Percentiles rank a stretch among this genome's conserved stretches.
phyloP scores from a whole-genome alignment of 2,797 vertebrate genomes.

The Graptemys geographica region DNA sequence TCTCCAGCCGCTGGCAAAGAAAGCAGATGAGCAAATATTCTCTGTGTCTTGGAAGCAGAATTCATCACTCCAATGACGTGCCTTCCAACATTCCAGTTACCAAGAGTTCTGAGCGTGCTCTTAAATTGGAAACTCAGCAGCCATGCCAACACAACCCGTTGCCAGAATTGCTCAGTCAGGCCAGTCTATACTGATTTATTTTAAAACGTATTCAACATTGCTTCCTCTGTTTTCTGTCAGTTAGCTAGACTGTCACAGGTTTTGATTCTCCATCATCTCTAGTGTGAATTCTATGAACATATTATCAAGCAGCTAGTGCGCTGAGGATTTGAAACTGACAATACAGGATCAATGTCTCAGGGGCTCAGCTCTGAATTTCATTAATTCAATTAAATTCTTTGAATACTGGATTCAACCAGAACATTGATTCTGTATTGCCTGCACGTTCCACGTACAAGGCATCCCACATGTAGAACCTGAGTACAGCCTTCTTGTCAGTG shows the following conservation, averaged over 20 bases:
- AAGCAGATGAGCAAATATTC: conserved; percentile 76
- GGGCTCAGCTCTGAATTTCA: conserved; percentile 77
- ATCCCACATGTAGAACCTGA: conserved; percentile 46
- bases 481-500: conserved; percentile 49
- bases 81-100: conserved; percentile 64
- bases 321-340: conserved; percentile 72
- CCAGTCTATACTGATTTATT: conserved; percentile 71
- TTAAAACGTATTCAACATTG: conserved; percentile 60
- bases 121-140: conserved; percentile 77
- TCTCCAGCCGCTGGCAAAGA: conserved; percentile 71
- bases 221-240: conserved; percentile 79
- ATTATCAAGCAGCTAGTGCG: conserved; percentile 64
- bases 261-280: conserved; percentile 79
- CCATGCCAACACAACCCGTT: conserved; percentile 52
- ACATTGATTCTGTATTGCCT: conserved; percentile 72
- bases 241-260: conserved; percentile 67
- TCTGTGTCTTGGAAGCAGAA: conserved; percentile 73
- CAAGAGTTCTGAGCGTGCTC: conserved; percentile 63
- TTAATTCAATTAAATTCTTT: conserved; percentile 80
- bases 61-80: conserved; percentile 36
- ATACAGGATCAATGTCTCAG: conserved; percentile 77
- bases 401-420: conserved; percentile 73
- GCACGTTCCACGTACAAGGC: conserved; percentile 54
- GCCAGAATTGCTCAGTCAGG: conserved; percentile 68
- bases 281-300: conserved; percentile 71